Conservation (phyloP, 1,140 invertebrate genomes). For the Aphelenchoides besseyi region DNA sequence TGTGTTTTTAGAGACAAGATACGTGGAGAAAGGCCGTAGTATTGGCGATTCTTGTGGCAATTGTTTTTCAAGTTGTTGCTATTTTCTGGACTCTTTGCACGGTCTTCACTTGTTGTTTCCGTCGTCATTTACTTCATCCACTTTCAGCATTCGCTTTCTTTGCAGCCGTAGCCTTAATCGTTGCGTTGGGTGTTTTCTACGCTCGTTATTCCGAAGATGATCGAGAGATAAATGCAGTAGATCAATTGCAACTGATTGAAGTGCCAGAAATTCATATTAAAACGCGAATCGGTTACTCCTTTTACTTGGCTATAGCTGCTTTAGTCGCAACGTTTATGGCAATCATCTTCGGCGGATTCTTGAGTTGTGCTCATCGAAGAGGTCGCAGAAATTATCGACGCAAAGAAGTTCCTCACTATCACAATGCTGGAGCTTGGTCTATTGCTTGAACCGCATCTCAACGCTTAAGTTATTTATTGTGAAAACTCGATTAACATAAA, state of each 20-base stretch:
- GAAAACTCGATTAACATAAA: no score
- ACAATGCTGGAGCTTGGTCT: no score
- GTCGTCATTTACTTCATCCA: conserved; percentile 8
- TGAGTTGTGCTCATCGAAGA: conserved; percentile 1
- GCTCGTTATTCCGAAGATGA: conserved; percentile 7
- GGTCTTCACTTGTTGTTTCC: conserved; percentile 15
- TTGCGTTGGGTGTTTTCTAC: conserved; percentile 13
- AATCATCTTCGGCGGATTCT: not conserved
- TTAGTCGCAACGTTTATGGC: not conserved
- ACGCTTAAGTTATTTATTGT: no score
- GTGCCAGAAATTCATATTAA: not conserved
- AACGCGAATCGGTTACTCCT: conserved; percentile 8
- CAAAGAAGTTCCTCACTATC: no score
- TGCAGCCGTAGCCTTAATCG: not conserved
- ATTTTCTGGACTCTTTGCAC: conserved; percentile 3
- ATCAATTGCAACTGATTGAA: not conserved
- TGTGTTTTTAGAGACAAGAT: not conserved
- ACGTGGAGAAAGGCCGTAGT: conserved; percentile 18
- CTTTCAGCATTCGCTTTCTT: not conserved
- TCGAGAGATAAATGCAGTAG: not conserved
- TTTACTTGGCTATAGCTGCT: not conserved
- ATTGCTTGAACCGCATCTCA: no score
- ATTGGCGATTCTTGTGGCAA: not conserved
- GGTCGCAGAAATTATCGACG: no score
- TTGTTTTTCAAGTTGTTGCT: conserved; percentile 5